phyloP scores from a whole-genome alignment of 2,113 vertebrate genomes.

The Numenius arquata region DNA sequence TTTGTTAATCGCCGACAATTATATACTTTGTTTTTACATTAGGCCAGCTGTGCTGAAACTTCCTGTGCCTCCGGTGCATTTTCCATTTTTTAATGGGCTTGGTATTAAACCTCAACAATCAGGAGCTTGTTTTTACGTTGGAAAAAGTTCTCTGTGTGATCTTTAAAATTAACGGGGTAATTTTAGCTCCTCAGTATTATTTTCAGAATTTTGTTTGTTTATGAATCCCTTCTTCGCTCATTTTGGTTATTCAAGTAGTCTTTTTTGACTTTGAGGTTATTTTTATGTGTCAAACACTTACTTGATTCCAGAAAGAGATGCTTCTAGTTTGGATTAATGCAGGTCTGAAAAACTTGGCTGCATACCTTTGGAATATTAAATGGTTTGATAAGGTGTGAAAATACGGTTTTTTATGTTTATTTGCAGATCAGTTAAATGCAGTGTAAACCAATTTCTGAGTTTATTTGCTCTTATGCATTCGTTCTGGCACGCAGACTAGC shows the following conservation, averaged over 20 bases:
- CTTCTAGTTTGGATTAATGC: constrained; percentile 11
- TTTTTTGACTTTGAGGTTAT: constrained; percentile 42
- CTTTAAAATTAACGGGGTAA: constrained; percentile 41
- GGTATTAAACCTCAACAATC: constrained; percentile 64
- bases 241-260: neutral
- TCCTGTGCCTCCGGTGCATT: constrained; percentile 27
- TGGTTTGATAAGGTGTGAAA: constrained; percentile 36
- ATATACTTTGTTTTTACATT: constrained; percentile 55
- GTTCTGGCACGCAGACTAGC: neutral
- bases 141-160: constrained; percentile 48
- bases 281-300: neutral
- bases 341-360: neutral
- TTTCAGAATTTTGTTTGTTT: constrained; percentile 48
- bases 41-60: constrained; percentile 63
- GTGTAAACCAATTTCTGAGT: constrained; percentile 2
- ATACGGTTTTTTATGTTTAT: neutral
- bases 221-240: constrained; percentile 21
- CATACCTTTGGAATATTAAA: constrained; percentile 5
- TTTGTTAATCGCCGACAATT: constrained; percentile 61
- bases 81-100: constrained; percentile 49
- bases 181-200: constrained; percentile 64
- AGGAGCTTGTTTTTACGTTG: constrained; percentile 61
- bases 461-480: constrained; percentile 11
- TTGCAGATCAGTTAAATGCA: constrained; percentile 25
- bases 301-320: neutral